These are phyloP conservation scores for Mya arenaria DNA, from an alignment of 1,140 invertebrate genomes.

Conservation along the genomic window DNA sequence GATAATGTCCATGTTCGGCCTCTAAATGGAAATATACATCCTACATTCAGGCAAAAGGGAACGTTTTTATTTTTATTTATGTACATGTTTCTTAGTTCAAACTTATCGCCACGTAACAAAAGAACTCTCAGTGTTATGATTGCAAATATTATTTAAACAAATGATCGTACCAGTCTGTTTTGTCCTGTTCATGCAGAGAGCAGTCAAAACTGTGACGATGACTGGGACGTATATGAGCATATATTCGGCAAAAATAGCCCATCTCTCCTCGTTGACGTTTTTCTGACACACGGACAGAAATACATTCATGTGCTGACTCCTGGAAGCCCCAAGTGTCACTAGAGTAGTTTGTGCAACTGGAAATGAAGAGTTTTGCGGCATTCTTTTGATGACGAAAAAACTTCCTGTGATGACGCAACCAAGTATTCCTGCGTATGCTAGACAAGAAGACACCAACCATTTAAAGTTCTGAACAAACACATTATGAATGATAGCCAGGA, in stretches of 20 bases:
- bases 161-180: too few species aligned
- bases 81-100: too few species aligned
- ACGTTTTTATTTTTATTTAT: too few species aligned
- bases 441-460: background rate
- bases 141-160: background rate
- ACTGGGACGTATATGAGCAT: conserved; percentile 29
- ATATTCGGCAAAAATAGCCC: background rate
- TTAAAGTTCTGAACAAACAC: background rate
- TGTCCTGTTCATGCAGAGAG: background rate
- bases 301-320: conserved; percentile 10
- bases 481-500: background rate
- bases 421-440: background rate
- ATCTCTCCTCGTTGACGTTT: background rate
- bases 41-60: too few species aligned
- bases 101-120: too few species aligned
- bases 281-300: conserved; percentile 33
- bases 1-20: too few species aligned
- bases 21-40: too few species aligned
- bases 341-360: background rate
- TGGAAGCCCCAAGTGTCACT: background rate
- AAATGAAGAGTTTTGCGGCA: background rate
- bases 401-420: conserved; percentile 4
- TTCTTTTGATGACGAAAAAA: background rate
- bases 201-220: conserved; percentile 1
- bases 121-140: background rate